Evolutionary conservation across 2,888 invertebrate species (phyloP), one percentile per base, ranked within the genome.

Genomic region (Harpalus rufipes): DNA sequence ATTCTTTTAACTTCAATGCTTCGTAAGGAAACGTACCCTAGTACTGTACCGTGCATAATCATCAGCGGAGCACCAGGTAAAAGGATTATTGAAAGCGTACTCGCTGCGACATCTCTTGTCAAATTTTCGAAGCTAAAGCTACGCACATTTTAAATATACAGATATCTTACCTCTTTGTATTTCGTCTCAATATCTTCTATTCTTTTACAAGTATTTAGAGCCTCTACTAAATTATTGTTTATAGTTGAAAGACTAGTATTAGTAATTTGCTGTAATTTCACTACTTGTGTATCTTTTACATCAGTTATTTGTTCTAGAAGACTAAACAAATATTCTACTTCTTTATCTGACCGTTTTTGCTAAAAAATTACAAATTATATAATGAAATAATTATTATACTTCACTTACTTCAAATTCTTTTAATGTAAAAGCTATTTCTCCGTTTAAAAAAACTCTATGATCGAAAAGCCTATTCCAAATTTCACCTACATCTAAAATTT

Each of bases 381-480:
- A 80, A 80, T 44, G 14, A 61, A 56, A 81, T 56, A 10, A 56
- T 44, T 84, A 81, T 4, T 14, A 18, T 14, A 78, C 18, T 58
- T 51, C n/a, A 86, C 88, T 91, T 92, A 96, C 96, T 94, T 97
- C 97, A 91, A 97, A 97, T 90, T 97, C 97, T 87, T 95, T 95
- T 5, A 97, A 90, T 91, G 96, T 95, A 90, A 94, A 95, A 87
- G 95, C 95, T 87, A 97, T 95, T 93, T 97, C 97, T 84, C 97
- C 97, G 91, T 94, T 96, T 85, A 97, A 90, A 90, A 97, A 96
- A 51, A 96, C 96, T 86, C 95, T 94, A 89, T 97, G 97, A 91
- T 97, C 97, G 91, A 97, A 96, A 85, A 97, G 92, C 89, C 97
- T 93, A 88, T 94, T 93, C 94, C 97, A 97, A 90, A 97, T 94